phyloP scores from a whole-genome alignment of 2,888 invertebrate species.

The Lagria hirta region DNA sequence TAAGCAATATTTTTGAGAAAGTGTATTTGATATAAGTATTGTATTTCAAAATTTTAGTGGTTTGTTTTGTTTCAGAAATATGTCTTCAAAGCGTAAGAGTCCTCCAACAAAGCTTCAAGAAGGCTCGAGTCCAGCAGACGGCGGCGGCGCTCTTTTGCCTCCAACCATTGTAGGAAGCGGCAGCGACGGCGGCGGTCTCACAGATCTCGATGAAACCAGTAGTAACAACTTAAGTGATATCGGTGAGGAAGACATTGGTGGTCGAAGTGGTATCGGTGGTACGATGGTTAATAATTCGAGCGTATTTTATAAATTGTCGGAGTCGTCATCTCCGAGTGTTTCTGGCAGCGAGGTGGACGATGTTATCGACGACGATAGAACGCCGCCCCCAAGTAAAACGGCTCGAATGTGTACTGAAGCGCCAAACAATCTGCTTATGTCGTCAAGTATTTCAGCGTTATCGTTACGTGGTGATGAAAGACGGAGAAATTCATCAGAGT shows the following conservation, averaged over 20 bases:
- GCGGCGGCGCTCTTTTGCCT: slow-evolving; percentile 49
- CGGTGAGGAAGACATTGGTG: slow-evolving; percentile 60
- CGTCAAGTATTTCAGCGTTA: slow-evolving; percentile 48
- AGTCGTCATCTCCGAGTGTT: slow-evolving; percentile 52
- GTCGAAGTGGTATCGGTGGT: slow-evolving; percentile 32
- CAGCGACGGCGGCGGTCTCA: slow-evolving; percentile 61
- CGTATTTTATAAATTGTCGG: slow-evolving; percentile 51
- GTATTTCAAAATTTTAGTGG: too few species aligned
- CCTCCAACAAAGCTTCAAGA: slow-evolving; percentile 90
- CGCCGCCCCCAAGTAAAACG: slow-evolving; percentile 52
- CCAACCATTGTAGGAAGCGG: slow-evolving; percentile 52
- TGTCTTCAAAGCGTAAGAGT: slow-evolving; percentile 97
- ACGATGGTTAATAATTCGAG: slow-evolving; percentile 47
- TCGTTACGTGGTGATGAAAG: slow-evolving; percentile 60
- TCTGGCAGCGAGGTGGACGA: slow-evolving; percentile 54
- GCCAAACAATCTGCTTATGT: slow-evolving; percentile 41
- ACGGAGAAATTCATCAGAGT: slow-evolving; percentile 65
- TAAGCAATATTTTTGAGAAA: slow-evolving; percentile 1
- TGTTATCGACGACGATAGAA: slow-evolving; percentile 51
- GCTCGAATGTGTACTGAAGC: slow-evolving; percentile 47
- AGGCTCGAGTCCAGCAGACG: slow-evolving; percentile 58
- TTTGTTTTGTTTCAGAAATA: slow-evolving; percentile 71
- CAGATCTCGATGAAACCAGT: slow-evolving; percentile 60
- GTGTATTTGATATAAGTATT: background rate
- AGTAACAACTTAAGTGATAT: slow-evolving; percentile 62